Base-by-base conservation (phyloP, 1,140 invertebrate species). In the Heliconius himera region DNA sequence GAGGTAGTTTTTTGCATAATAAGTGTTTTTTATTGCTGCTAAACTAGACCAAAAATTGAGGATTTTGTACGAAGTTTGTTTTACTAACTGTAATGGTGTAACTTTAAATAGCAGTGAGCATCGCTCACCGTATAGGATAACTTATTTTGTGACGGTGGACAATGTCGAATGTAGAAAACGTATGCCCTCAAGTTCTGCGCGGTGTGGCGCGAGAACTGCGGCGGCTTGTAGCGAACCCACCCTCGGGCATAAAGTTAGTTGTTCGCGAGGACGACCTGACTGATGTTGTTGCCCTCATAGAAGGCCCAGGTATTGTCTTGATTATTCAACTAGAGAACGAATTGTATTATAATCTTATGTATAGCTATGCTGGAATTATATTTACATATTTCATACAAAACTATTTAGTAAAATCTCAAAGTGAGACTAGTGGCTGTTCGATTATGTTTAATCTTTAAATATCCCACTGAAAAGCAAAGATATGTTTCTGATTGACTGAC, bases 141-240 rank as follows among this genome's bases (percentile, higher is more conserved):
- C 18, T 36, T 66, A 66, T 29, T 66, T 66, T 29, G n/a, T 66
- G 22, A 20, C 18, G 5, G 72, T n/a, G 71, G 36, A 77, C 46
- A 73, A 94, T 94, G 92, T 92, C 91, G 82, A 92, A 94, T 86
- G 89, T 89, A 76, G 92, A 94, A 85, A 94, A 94, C 81, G 89
- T 94, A 79, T 93, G 91, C 73, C 91, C 92, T 80, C 91, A 92
- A 80, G 90, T 90, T 73, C 79, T 91, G 82, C 89, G 91, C 73
- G 88, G 91, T 2, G 87, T 91, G 72, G 78, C 86, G 81, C 89
- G 88, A 9, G 90, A 93, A 81, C 76, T 93, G 78, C 88, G 88
- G 60, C 88, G 89, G 9, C 86, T 93, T 82, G 89, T 88, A 51
- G 88, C 87, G 18, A 79, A 82, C 33, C 92, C 91, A 20, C 92